Evolutionary conservation across 2,113 vertebrate genomes (phyloP).

Genomic region (Mola mola): DNA sequence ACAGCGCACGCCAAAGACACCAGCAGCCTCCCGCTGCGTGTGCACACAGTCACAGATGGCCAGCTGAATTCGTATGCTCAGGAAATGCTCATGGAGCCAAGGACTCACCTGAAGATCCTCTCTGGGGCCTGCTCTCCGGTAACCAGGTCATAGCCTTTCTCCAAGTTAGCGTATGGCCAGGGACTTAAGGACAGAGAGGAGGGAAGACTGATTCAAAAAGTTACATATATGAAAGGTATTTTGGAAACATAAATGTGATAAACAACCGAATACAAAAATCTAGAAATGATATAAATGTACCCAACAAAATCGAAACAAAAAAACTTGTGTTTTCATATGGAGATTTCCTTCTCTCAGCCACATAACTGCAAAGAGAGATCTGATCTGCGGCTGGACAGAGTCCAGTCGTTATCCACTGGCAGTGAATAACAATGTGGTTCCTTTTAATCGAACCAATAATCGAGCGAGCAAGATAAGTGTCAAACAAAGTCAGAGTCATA

Average conservation of each 20-base stretch:
- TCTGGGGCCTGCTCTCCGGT: slow-evolving; percentile 96
- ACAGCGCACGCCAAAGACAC: slow-evolving; percentile 23
- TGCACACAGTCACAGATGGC: slow-evolving; percentile 48
- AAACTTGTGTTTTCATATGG: too few species aligned
- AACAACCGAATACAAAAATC: too few species aligned
- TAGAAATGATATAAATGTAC: too few species aligned
- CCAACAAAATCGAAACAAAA: too few species aligned
- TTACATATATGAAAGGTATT: not conserved
- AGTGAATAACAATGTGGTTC: slow-evolving; percentile 43
- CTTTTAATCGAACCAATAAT: slow-evolving; percentile 38
- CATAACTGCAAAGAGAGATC: slow-evolving; percentile 20
- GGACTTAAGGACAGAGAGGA: slow-evolving; percentile 79
- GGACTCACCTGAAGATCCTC: slow-evolving; percentile 95
- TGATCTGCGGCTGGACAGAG: slow-evolving; percentile 37
- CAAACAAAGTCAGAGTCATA: slow-evolving; percentile 52
- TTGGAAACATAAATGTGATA: too few species aligned
- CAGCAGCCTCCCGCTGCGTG: not conserved
- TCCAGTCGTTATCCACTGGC: slow-evolving; percentile 38
- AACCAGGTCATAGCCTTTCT: slow-evolving; percentile 95
- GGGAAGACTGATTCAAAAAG: not conserved
- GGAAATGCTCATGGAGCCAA: slow-evolving; percentile 25
- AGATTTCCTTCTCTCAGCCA: too few species aligned
- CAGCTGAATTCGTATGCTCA: slow-evolving; percentile 20
- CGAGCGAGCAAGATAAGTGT: slow-evolving; percentile 41
- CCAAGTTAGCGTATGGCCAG: slow-evolving; percentile 96